phyloP scores from a whole-genome alignment of 2,113 vertebrate genomes.

The Corythornis cristatus region DNA sequence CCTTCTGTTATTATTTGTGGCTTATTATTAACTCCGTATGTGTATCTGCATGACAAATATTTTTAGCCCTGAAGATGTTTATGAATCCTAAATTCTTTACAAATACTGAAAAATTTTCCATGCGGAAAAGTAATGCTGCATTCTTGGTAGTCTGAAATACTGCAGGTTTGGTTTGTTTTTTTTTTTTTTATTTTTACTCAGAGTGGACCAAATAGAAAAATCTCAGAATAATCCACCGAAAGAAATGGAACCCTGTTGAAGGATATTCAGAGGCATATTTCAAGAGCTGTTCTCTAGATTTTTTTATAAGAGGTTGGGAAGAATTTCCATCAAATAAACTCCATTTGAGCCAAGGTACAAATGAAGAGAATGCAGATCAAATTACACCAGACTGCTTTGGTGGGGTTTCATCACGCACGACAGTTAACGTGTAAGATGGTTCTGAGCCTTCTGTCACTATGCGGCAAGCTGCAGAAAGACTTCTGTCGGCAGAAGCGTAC shows the following conservation, averaged over 20 bases:
- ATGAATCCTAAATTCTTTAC: neutral
- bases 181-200: neutral
- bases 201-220: neutral
- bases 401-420: neutral
- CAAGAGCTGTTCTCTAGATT: neutral
- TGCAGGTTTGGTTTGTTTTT: neutral
- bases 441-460: neutral
- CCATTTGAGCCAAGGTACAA: neutral
- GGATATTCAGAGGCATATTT: neutral
- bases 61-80: slow-evolving; percentile 9
- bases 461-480: neutral
- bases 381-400: neutral
- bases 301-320: neutral
- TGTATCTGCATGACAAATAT: neutral
- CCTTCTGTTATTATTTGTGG: neutral
- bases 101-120: slow-evolving; percentile 16
- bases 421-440: neutral
- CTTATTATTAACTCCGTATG: neutral
- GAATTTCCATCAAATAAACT: neutral
- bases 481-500: slow-evolving; percentile 30
- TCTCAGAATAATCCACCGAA: neutral
- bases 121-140: neutral
- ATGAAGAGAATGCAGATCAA: neutral
- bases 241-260: neutral
- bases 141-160: neutral